These are phyloP conservation scores for Astyanax mexicanus DNA, from an alignment of 2,797 vertebrate genomes.

Conservation along the genomic window DNA sequence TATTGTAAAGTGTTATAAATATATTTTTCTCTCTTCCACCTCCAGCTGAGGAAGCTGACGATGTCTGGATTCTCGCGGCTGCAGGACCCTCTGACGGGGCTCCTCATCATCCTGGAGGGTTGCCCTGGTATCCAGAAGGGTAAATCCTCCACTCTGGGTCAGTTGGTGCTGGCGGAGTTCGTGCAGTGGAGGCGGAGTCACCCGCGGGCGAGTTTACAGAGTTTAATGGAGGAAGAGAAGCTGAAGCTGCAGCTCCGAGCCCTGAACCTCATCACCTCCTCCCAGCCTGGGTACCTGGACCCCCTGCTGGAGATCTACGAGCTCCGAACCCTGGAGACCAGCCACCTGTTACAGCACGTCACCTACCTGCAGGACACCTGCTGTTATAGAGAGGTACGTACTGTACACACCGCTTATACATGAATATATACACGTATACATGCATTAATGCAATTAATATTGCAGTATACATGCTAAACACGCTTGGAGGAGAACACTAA, in stretches of 20 bases:
- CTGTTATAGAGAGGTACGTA: constrained; percentile 74
- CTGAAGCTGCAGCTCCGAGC: constrained; percentile 68
- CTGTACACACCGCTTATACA: neutral
- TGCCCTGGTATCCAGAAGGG: constrained; percentile 72
- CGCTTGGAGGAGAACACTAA: too few species aligned
- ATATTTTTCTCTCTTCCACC: neutral
- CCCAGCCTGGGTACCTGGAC: constrained; percentile 66
- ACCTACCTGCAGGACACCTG: constrained; percentile 60
- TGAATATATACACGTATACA: neutral
- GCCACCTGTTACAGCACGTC: constrained; percentile 65
- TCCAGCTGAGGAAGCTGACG: constrained; percentile 69
- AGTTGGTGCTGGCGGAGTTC: constrained; percentile 75
- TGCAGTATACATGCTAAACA: too few species aligned
- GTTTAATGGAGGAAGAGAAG: constrained; percentile 57
- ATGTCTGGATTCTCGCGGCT: constrained; percentile 73
- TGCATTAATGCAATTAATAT: too few species aligned
- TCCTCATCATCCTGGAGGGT: constrained; percentile 75
- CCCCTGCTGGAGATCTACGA: constrained; percentile 72
- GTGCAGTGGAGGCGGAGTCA: constrained; percentile 70
- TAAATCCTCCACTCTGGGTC: constrained; percentile 66
- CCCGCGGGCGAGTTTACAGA: constrained; percentile 68
- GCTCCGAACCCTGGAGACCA: constrained; percentile 68
- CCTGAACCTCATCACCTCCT: constrained; percentile 67
- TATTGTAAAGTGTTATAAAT: too few species aligned
- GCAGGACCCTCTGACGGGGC: constrained; percentile 69